Evolutionary conservation across 2,888 invertebrate genomes (phyloP), one percentile per base, ranked within the genome.

Genomic region (Nasonia oneida): DNA sequence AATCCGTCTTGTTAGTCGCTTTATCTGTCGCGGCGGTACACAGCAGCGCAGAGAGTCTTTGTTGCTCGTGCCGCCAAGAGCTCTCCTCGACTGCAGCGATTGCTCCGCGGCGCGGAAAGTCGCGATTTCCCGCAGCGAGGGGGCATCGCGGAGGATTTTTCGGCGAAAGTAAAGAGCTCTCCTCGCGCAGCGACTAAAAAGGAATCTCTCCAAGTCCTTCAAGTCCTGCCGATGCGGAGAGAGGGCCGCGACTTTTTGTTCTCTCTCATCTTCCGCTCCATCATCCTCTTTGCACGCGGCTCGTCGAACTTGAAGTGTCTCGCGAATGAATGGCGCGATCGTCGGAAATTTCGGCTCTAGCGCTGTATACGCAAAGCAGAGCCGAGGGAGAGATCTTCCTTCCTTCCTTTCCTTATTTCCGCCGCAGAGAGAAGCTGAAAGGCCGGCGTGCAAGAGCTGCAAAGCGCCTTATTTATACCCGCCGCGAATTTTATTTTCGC

Each of bases 311-410:
- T 82, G 57, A 77, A 85, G 85, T 85, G 85, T 85, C 78, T 85
- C 81, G 85, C 85, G 81, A 85, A 85, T 85, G 85, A 85, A 85
- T 85, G 85, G 57, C 85, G 85, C 85, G 81, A 85, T 85, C 85
- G 81, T 85, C 81, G 10, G 78, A 82, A 85, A 77, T 84, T 81
- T 70, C 81, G 37, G n/a, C 50, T 61, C 33, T 37, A 10, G 2
- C 10, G 47, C 47, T 37, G 67, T 47, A 14, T 47, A 37, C 37
- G 61, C 61, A 67, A 78, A 73, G 73, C 23, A 23, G 42, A 42
- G 42, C 23, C 18, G 33, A 23, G 42, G 18, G 15, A 33, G 15
- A 47, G n/a, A 39, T 39, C 61, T 61, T 61, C 61, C 57, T 61
- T 29, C 64, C 15, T 64, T 64, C 64, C 67, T 67, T 61, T 67